Evolutionary conservation across 2,888 invertebrate species (phyloP).

Genomic region (Patella depressa): DNA sequence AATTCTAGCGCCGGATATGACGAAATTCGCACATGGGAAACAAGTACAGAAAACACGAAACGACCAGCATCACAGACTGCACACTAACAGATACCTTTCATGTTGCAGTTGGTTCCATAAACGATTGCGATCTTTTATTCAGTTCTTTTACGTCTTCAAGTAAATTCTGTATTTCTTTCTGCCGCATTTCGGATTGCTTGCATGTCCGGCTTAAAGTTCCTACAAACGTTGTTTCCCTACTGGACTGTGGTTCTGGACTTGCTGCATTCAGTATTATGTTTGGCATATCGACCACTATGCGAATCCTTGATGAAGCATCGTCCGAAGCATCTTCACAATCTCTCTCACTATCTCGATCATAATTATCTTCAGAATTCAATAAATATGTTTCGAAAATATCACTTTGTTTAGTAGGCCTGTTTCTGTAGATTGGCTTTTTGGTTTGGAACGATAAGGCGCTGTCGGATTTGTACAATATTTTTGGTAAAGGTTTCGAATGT

Average conservation of each 20-base stretch:
- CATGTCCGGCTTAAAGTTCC: conserved; percentile 45
- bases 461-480: neutral
- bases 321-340: neutral
- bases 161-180: conserved; percentile 54
- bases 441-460: neutral
- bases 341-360: conserved; percentile 43
- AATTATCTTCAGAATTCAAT: conserved; percentile 35
- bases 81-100: too few species aligned
- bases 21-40: too few species aligned
- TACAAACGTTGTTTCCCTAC: neutral
- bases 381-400: too few species aligned
- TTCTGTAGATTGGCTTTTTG: neutral
- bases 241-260: conserved; percentile 36
- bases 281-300: conserved; percentile 59
- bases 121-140: conserved; percentile 41
- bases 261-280: conserved; percentile 55
- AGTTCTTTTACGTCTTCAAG: conserved; percentile 61
- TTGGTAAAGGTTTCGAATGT: conserved; percentile 38
- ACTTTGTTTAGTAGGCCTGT: conserved; percentile 6
- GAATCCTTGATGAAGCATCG: conserved; percentile 14
- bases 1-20: too few species aligned
- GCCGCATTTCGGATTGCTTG: conserved; percentile 57
- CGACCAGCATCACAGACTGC: too few species aligned
- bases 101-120: too few species aligned
- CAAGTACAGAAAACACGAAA: too few species aligned